Evolutionary conservation across 2,797 vertebrate species (phyloP).

Genomic region (Chelidonichthys spinosus): DNA sequence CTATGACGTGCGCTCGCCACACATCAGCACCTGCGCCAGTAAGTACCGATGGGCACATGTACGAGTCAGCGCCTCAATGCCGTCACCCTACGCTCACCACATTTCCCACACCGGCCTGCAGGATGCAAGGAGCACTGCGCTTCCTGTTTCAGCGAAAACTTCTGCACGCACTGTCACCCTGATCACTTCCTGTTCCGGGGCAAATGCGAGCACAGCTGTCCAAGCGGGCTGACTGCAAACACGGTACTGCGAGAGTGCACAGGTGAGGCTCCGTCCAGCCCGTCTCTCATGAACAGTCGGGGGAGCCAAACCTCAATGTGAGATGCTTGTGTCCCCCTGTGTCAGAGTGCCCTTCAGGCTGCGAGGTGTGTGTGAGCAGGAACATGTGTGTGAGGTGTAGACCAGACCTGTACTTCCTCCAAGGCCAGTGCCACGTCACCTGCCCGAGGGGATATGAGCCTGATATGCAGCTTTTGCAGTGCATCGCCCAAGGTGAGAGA

Average conservation of each 20-base stretch:
- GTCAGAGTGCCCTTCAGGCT: conserved; percentile 91
- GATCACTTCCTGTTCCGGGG: conserved; percentile 70
- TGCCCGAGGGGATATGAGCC: conserved; percentile 88
- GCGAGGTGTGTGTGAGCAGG: conserved; percentile 89
- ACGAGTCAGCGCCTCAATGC: not conserved
- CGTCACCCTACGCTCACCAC: not conserved
- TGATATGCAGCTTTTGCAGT: conserved; percentile 89
- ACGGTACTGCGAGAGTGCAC: conserved; percentile 65
- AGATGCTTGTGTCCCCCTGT: conserved; percentile 38
- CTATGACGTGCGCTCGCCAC: conserved; percentile 88
- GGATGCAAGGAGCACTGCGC: conserved; percentile 73
- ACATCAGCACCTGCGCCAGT: conserved; percentile 92
- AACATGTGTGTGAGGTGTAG: conserved; percentile 90
- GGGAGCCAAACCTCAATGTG: not conserved
- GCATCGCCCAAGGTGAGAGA: conserved; percentile 86
- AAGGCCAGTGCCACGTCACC: conserved; percentile 88
- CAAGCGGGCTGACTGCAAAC: conserved; percentile 56
- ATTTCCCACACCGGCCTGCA: conserved; percentile 36
- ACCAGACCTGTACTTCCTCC: conserved; percentile 87
- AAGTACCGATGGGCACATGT: conserved; percentile 65
- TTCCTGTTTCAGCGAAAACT: conserved; percentile 74
- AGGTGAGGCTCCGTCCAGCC: conserved; percentile 41
- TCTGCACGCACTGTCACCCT: conserved; percentile 72
- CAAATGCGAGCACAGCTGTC: conserved; percentile 73
- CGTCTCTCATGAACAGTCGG: not conserved